Evolutionary conservation across 2,888 invertebrate species (phyloP), one percentile per base, ranked within the genome.

Genomic region (Hydroisotoma schaefferi): DNA sequence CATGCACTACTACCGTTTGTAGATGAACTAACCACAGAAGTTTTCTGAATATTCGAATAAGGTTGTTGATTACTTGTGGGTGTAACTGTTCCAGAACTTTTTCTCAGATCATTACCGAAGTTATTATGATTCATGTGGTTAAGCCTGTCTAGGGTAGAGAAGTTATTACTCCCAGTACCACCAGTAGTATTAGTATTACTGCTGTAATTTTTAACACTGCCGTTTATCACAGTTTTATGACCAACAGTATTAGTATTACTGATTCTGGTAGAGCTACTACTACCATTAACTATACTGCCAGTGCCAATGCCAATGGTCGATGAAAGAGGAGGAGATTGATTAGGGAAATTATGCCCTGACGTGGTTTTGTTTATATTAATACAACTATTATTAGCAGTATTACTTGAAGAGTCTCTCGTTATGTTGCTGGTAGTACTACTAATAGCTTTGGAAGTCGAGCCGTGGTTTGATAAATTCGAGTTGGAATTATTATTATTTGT

Each of bases 11-110:
- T 40, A 40, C 20, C 20, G 8, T 5, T 40, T 5, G 40, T 20
- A 40, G 20, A 40, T 18, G 15, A 18, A 40, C 4, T 40, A 5
- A 40, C 40, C 20, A 18, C 40, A 40, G n/a, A 18, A 33, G 15
- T 15, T 40, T 40, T 40, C 40, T 20, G 15, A 15, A 40, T 18
- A n/a, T 47, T 5, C 33, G 25, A 33, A 47, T 55, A 37, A 18
- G 29, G 26, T 33, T 55, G 33, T 46, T 33, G 1, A 38, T 40
- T 23, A 40, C 3, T 53, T 27, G 40, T 53, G 37, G 20, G 57
- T 33, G n/a, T 37, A 33, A 25, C 3, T 33, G 47, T 20, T 18
- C 40, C 20, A 20, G 40, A 15, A 40, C 40, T 15, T 10, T 15
- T 40, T 40, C 15, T n/a, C n/a, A n/a, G n/a, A n/a, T n/a, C n/a